A percentile compares a stretch with the other conserved stretches of the same genome.
Conservation (phyloP, 1,140 invertebrate genomes). For the Drosophila novamexicana region DNA sequence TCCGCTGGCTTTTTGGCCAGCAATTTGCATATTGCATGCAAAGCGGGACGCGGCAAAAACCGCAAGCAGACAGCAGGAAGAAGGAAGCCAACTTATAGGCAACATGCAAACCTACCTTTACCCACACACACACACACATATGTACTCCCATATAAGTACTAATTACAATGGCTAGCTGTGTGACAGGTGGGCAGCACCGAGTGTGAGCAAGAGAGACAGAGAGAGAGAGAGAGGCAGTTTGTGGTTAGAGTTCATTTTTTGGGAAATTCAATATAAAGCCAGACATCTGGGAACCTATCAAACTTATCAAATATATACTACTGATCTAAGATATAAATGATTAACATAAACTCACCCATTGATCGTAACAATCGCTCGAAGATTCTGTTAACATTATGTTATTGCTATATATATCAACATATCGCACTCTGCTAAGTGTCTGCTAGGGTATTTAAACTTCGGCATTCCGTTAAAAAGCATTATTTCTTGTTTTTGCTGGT, state of each 20-base stretch:
- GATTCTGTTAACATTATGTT: no score
- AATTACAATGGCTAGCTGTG: conserved; percentile 46
- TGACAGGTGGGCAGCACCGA: conserved; percentile 13
- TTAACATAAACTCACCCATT: no score
- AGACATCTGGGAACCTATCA: no score
- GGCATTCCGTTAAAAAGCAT: neutral
- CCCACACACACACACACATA: conserved; percentile 7
- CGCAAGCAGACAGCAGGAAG: conserved; percentile 67
- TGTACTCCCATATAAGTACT: conserved; percentile 21
- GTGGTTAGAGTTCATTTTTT: neutral
- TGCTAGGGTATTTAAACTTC: neutral
- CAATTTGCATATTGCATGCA: conserved; percentile 77
- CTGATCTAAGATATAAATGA: no score
- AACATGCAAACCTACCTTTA: conserved; percentile 29
- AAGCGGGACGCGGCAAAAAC: conserved; percentile 52
- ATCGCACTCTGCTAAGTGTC: no score
- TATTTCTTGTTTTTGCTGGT: neutral
- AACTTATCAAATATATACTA: no score
- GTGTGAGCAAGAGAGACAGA: no score
- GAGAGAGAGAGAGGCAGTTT: neutral
- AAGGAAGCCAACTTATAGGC: conserved; percentile 53
- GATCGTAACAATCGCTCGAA: no score
- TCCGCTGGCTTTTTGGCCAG: conserved; percentile 38
- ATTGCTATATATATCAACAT: no score
- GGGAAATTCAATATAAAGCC: no score